These are phyloP conservation scores for Campylomormyrus numenius DNA, from an alignment of 2,113 vertebrate genomes.

Conservation along the genomic window DNA sequence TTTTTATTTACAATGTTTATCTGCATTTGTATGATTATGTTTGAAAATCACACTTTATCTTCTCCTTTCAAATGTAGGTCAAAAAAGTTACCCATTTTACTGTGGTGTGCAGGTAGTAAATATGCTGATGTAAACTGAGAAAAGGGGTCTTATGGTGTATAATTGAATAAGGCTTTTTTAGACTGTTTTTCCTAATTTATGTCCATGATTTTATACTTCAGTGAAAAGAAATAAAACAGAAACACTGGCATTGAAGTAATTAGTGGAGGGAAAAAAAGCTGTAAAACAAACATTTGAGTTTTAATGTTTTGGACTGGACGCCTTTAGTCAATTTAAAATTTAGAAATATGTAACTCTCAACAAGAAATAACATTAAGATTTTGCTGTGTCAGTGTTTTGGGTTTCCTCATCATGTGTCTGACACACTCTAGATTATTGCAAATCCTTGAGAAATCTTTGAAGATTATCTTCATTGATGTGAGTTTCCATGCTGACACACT, in stretches of 20 bases:
- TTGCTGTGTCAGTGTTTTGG: neutral
- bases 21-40: neutral
- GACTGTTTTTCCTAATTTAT: neutral
- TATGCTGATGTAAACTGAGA: neutral
- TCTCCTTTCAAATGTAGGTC: neutral
- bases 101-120: neutral
- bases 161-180: neutral
- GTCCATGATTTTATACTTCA: neutral
- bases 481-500: neutral
- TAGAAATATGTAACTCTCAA: neutral
- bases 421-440: neutral
- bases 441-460: neutral
- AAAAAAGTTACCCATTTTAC: too few species aligned
- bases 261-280: neutral
- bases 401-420: neutral
- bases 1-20: neutral
- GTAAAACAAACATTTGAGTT: neutral
- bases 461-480: neutral
- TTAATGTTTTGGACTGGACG: neutral
- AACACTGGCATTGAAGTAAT: neutral
- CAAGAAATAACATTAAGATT: neutral
- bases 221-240: neutral
- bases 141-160: neutral
- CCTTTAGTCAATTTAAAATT: neutral
- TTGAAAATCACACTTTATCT: neutral